Percentiles rank a stretch among this genome's conserved stretches.
phyloP scores from a whole-genome alignment of 1,140 invertebrate species.

The Drosophila ficusphila region DNA sequence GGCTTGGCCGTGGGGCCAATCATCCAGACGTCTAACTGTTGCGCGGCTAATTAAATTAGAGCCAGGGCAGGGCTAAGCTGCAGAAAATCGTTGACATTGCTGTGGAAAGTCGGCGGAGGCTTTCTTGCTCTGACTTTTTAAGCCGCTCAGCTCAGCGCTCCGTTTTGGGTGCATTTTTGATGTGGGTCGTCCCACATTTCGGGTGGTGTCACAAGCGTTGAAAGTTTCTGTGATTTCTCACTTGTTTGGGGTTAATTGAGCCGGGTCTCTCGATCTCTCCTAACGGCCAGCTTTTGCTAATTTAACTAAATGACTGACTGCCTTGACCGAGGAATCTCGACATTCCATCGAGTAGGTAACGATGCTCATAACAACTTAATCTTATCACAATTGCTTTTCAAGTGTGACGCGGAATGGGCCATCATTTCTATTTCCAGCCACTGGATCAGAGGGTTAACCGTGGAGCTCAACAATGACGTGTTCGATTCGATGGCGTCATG shows the following conservation, averaged over 20 bases:
- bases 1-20: slow-evolving; percentile 67
- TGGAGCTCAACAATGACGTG: slow-evolving; percentile 46
- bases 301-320: slow-evolving; percentile 63
- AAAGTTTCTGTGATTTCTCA: slow-evolving; percentile 54
- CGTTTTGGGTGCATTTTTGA: slow-evolving; percentile 30
- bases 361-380: slow-evolving; percentile 49
- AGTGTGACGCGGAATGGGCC: slow-evolving; percentile 12
- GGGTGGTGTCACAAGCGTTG: slow-evolving; percentile 25
- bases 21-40: slow-evolving; percentile 55
- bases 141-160: slow-evolving; percentile 30
- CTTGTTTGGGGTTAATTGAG: slow-evolving; percentile 76
- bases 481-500: slow-evolving; percentile 62
- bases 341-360: slow-evolving; percentile 4
- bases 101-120: slow-evolving; percentile 58
- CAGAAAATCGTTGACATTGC: slow-evolving; percentile 47
- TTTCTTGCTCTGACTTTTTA: slow-evolving; percentile 6
- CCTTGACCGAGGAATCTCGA: slow-evolving; percentile 12
- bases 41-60: slow-evolving; percentile 76
- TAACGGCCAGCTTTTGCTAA: slow-evolving; percentile 31
- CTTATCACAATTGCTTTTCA: slow-evolving; percentile 60
- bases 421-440: slow-evolving; percentile 67
- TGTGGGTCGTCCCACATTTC: slow-evolving; percentile 52
- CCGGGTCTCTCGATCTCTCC: slow-evolving; percentile 45
- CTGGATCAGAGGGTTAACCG: slow-evolving; percentile 34
- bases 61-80: slow-evolving; percentile 40